These are phyloP conservation scores for Dicerorhinus sumatrensis DNA, from an alignment of 2,113 vertebrate species.

Conservation along the genomic window DNA sequence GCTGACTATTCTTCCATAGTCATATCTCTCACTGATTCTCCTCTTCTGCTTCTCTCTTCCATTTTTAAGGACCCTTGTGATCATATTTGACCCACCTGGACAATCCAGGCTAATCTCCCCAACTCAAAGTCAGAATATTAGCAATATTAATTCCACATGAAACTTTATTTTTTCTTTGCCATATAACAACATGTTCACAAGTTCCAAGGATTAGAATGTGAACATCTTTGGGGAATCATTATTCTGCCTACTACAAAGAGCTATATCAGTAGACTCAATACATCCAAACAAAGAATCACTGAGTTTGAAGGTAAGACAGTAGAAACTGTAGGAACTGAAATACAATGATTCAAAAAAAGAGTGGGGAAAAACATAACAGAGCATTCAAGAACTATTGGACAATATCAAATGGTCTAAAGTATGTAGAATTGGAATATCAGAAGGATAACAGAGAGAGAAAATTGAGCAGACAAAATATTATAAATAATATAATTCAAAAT, in stretches of 20 bases:
- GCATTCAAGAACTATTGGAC: not conserved
- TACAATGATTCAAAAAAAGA: not conserved
- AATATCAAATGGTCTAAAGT: not conserved
- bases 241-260: not conserved
- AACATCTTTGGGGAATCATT: not conserved
- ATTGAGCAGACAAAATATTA: not conserved
- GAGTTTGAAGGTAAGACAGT: not conserved
- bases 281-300: not conserved
- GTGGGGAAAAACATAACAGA: not conserved
- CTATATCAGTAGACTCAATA: not conserved
- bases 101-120: not conserved
- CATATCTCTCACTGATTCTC: not conserved
- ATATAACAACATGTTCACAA: not conserved
- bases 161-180: not conserved
- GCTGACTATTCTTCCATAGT: not conserved
- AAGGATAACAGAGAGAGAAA: not conserved
- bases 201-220: not conserved
- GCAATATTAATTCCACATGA: not conserved
- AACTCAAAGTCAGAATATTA: not conserved
- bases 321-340: not conserved
- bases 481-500: not conserved
- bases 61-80: not conserved
- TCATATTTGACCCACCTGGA: not conserved
- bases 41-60: not conserved
- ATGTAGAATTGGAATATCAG: not conserved